Conservation (phyloP, 2,113 vertebrate genomes). For the Dolichotis patagonum region DNA sequence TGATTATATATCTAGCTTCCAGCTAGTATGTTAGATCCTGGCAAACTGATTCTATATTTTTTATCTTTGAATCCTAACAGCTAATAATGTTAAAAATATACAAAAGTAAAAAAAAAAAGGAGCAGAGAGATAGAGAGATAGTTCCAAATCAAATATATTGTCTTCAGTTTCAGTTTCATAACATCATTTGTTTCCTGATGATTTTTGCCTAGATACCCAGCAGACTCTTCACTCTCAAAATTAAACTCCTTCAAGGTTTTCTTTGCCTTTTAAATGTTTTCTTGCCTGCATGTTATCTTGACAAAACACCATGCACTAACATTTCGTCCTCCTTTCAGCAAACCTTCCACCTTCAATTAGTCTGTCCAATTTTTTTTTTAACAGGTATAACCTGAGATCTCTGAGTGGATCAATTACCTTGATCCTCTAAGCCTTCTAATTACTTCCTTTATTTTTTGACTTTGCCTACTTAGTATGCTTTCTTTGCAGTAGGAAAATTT, state of each 20-base stretch:
- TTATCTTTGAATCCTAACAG: not conserved
- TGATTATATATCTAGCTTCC: not conserved
- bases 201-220: not conserved
- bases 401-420: not conserved
- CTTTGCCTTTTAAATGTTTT: not conserved
- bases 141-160: not conserved
- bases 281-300: not conserved
- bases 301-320: not conserved
- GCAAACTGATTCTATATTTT: not conserved
- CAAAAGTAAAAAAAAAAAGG: fast-evolving
- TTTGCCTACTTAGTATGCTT: not conserved
- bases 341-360: not conserved
- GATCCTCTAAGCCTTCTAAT: not conserved
- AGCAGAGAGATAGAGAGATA: not conserved
- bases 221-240: not conserved
- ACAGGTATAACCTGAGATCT: not conserved
- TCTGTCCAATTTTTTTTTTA: too few relatives aligned
- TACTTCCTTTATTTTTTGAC: not conserved
- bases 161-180: slow-evolving; percentile 13
- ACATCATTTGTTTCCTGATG: not conserved
- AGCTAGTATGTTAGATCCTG: not conserved
- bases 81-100: not conserved
- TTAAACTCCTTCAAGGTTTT: not conserved
- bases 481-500: not conserved
- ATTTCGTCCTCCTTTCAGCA: not conserved